Evolutionary conservation across 64 coral and sea anemone species (phyloP), one percentile per base, ranked within the genome.

Genomic region (Pocillopora damicornis): DNA sequence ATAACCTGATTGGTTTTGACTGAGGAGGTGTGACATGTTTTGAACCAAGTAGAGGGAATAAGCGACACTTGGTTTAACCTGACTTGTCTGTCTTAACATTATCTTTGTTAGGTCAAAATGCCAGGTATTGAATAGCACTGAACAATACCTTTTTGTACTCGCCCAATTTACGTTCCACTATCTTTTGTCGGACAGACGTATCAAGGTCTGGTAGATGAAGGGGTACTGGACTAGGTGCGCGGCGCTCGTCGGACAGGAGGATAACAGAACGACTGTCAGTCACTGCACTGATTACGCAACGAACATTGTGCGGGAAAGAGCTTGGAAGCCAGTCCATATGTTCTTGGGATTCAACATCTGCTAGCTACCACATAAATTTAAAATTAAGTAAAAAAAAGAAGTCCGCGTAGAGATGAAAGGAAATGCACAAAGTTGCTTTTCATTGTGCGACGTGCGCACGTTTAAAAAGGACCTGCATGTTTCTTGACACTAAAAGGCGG

Each of bases 131-230:
- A 59, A 2, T 10, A 9, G 30, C 23, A 59, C 1, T 18, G 20
- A 61, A 87, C 35, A 15, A n/a, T 86, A 92, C 93, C 93, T 95
- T 95, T 75, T 95, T 95, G 67, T 89, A 95, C 20, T 78, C 78
- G 59, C 89, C 93, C 86, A 95, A 80, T 9, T 77, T 77, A 58
- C 79, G 93, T 22, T 86, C 37, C 9, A 87, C 93, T 81, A 95
- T 92, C 37, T 95, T 90, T 92, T 57, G 83, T n/a, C 90, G 88
- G 1, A 80, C 78, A 12, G 63, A 77, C 30, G 86, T 73, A 37
- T 92, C 73, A 12, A 95, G 79, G 1, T 80, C 86, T 76, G 65
- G 74, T 63, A 95, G 62, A 62, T 76, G 68, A 60, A 95, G 74
- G 15, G 88, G 86, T 73, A 76, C 13, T 72, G 89, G 73, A 14